phyloP scores from a whole-genome alignment of 1,140 invertebrate species.

The Dendroctonus valens region DNA sequence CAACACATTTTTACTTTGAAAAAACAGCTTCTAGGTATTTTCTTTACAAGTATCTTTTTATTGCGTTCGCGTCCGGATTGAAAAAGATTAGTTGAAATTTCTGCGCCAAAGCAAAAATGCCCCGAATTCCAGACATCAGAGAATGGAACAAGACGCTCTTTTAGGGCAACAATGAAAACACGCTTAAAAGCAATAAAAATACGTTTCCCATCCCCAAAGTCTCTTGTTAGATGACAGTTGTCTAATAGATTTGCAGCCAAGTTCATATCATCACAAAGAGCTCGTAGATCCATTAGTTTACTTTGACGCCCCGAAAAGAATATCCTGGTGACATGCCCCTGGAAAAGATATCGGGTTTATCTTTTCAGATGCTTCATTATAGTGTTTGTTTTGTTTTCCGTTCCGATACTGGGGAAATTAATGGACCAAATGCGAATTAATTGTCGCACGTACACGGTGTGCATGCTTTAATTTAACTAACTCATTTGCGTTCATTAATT shows the following conservation, averaged over 20 bases:
- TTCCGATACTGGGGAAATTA: too few relatives aligned
- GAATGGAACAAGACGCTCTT: neutral
- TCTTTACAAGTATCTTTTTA: too few relatives aligned
- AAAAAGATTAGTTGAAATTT: too few relatives aligned
- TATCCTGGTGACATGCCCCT: neutral
- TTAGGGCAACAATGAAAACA: slow-evolving; percentile 2
- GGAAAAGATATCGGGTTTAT: neutral
- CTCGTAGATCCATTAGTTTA: slow-evolving; percentile 1
- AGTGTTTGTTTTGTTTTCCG: neutral
- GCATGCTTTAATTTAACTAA: too few relatives aligned
- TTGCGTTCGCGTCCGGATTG: too few relatives aligned
- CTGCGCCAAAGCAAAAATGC: too few relatives aligned
- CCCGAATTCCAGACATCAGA: neutral
- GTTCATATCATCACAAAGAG: neutral
- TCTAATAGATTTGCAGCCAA: slow-evolving; percentile 1
- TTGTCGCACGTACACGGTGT: too few relatives aligned
- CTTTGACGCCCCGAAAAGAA: neutral
- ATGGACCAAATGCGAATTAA: too few relatives aligned
- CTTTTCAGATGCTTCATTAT: slow-evolving; percentile 1
- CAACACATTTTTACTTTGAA: too few relatives aligned
- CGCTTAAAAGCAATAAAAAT: slow-evolving; percentile 1
- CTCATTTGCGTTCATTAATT: too few relatives aligned
- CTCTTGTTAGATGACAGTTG: slow-evolving; percentile 3
- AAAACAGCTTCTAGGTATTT: too few relatives aligned
- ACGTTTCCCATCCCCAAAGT: neutral